phyloP scores from a whole-genome alignment of 1,140 invertebrate species.

The Drosophila ogumai region DNA sequence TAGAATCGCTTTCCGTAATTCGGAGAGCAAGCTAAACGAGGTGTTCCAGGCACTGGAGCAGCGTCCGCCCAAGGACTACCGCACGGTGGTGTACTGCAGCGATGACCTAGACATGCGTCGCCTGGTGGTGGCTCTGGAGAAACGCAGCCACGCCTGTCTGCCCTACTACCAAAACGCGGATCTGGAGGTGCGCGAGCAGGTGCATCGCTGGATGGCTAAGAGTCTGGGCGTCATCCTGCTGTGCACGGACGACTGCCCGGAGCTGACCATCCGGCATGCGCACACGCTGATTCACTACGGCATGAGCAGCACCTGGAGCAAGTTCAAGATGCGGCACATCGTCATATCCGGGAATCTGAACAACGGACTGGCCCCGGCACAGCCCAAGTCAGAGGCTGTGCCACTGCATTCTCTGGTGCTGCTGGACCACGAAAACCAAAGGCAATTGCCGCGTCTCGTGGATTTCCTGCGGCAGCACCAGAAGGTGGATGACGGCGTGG shows the following conservation, averaged over 20 bases:
- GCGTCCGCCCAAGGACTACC: conserved; percentile 26
- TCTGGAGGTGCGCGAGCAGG: conserved; percentile 13
- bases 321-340: conserved; percentile 56
- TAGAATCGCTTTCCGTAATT: not conserved
- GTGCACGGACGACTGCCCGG: conserved; percentile 58
- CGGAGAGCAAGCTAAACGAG: conserved; percentile 18
- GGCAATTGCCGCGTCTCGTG: conserved; percentile 53
- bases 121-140: conserved; percentile 6
- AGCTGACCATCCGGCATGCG: conserved; percentile 38
- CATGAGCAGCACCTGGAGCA: conserved; percentile 48
- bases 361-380: conserved; percentile 9
- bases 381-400: not conserved
- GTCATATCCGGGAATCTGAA: conserved; percentile 21
- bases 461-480: conserved; percentile 55
- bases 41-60: conserved; percentile 23
- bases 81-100: conserved; percentile 51
- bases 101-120: conserved; percentile 33
- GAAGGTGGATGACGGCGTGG: conserved; percentile 24
- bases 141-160: conserved; percentile 26
- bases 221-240: conserved; percentile 30
- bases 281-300: conserved; percentile 51
- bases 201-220: conserved; percentile 32
- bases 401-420: conserved; percentile 38
- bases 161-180: conserved; percentile 47
- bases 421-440: conserved; percentile 44